Evolutionary conservation across 2,113 vertebrate genomes (phyloP).

Genomic region (Megaceryle maxima): DNA sequence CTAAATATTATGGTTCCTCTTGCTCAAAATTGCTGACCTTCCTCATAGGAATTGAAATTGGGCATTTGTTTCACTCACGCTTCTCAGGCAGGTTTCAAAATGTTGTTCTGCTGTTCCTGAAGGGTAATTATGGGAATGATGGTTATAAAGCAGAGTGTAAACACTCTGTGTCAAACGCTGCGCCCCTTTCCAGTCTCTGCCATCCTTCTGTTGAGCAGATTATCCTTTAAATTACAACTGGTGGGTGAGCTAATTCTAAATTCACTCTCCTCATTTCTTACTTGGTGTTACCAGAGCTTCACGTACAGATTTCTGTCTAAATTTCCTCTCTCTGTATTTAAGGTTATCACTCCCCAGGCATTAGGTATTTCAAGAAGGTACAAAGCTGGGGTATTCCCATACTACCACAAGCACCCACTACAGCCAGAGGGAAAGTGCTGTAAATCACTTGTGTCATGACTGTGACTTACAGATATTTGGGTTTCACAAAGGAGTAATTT

Average conservation of each 20-base stretch:
- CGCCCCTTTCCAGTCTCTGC: conserved; percentile 19
- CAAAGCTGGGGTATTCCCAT: neutral
- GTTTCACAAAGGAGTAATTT: neutral
- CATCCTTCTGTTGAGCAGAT: conserved; percentile 46
- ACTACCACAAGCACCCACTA: neutral
- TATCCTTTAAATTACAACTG: conserved; percentile 2
- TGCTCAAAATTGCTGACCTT: conserved; percentile 38
- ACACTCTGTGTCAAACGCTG: neutral
- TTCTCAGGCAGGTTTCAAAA: conserved; percentile 1
- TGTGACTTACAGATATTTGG: neutral
- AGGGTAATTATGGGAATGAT: neutral
- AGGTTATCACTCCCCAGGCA: neutral
- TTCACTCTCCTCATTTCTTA: neutral
- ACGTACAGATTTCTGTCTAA: neutral
- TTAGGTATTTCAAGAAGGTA: neutral
- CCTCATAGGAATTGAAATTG: conserved; percentile 34
- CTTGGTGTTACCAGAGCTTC: neutral
- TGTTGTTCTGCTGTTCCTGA: neutral
- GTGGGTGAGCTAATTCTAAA: neutral
- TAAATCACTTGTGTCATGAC: neutral
- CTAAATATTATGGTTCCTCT: conserved; percentile 9
- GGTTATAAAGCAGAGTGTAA: neutral
- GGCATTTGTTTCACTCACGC: conserved; percentile 10
- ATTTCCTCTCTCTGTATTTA: neutral
- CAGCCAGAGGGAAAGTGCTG: neutral